phyloP scores from a whole-genome alignment of 1,140 invertebrate species.

The Kradibia gibbosae region DNA sequence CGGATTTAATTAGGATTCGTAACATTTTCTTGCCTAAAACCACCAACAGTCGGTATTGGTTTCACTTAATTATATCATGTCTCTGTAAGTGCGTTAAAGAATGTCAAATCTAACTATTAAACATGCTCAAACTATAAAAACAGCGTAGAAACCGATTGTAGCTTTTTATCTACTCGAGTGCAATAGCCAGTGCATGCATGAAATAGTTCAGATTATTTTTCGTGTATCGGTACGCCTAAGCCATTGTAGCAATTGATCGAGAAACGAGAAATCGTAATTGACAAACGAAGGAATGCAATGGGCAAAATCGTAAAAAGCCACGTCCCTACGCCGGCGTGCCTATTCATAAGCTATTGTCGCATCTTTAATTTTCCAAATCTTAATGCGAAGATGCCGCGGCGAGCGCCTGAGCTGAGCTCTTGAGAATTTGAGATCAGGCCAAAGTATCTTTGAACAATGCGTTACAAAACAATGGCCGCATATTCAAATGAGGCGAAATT shows the following conservation, averaged over 20 bases:
- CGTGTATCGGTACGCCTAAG: not conserved
- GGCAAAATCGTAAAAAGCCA: too few species aligned
- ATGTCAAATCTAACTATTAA: not conserved
- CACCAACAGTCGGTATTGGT: not conserved
- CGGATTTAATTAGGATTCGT: not conserved
- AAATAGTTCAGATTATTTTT: not conserved
- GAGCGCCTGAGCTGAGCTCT: too few species aligned
- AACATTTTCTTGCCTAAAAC: not conserved
- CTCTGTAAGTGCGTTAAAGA: not conserved
- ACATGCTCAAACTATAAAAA: not conserved
- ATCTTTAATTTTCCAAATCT: too few species aligned
- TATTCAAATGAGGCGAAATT: not conserved
- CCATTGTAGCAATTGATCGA: too few species aligned
- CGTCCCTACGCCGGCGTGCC: too few species aligned
- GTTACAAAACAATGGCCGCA: too few species aligned
- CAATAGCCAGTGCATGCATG: not conserved
- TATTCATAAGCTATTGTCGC: too few species aligned
- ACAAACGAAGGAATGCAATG: too few species aligned
- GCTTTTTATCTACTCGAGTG: not conserved
- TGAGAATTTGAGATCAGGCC: too few species aligned
- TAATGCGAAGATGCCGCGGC: too few species aligned
- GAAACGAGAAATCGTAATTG: too few species aligned
- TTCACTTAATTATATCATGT: constrained; percentile 9
- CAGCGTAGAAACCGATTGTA: not conserved
- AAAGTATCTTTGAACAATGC: too few species aligned